A percentile compares a stretch with the other conserved stretches of the same genome.
phyloP scores from a whole-genome alignment of 2,888 invertebrate genomes.

The Leptopilina drosophilae region DNA sequence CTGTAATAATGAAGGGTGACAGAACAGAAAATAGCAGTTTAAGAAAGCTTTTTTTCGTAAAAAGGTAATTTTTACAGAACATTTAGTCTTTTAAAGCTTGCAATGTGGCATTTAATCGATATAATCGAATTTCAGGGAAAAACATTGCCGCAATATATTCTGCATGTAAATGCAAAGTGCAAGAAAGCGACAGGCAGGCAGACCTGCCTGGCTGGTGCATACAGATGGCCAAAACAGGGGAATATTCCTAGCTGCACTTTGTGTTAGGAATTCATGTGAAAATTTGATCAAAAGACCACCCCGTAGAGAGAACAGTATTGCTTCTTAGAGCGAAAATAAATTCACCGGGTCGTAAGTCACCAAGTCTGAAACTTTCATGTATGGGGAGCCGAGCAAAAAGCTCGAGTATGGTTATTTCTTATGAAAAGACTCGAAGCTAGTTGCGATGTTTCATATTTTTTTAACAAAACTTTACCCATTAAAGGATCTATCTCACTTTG shows the following conservation, averaged over 20 bases:
- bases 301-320: slow-evolving; percentile 28
- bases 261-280: slow-evolving; percentile 29
- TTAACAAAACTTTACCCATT: slow-evolving; percentile 9
- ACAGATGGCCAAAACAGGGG: neutral
- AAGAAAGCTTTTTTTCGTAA: neutral
- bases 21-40: neutral
- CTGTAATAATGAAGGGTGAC: neutral
- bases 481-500: neutral
- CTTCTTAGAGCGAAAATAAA: slow-evolving; percentile 23
- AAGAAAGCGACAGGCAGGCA: slow-evolving; percentile 7
- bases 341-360: slow-evolving; percentile 12
- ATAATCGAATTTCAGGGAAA: neutral
- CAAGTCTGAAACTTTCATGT: slow-evolving; percentile 3
- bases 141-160: slow-evolving; percentile 20
- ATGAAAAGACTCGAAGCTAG: slow-evolving; percentile 2
- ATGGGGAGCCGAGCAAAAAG: slow-evolving; percentile 8
- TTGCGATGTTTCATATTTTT: slow-evolving; percentile 5
- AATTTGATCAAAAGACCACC: slow-evolving; percentile 30
- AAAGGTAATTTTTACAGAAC: neutral
- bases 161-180: slow-evolving; percentile 22
- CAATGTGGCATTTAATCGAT: neutral
- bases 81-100: neutral
- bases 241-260: slow-evolving; percentile 8
- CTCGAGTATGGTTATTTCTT: slow-evolving; percentile 9
- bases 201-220: neutral